These are phyloP conservation scores for Caligus rogercresseyi DNA, from an alignment of 1,140 invertebrate species.

Conservation along the genomic window DNA sequence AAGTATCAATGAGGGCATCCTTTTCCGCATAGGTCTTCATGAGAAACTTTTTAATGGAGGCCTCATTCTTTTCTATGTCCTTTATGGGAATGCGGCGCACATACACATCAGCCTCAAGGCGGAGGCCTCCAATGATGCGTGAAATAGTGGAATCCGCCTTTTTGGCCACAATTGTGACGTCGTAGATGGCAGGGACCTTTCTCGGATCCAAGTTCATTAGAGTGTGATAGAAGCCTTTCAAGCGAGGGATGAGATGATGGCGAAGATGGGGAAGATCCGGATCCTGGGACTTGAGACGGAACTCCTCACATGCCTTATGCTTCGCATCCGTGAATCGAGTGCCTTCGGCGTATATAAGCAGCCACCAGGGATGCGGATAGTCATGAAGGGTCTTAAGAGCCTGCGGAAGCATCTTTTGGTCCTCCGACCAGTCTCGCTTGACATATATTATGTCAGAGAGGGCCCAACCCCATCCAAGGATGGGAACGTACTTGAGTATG, in stretches of 20 bases:
- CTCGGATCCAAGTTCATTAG: slow-evolving; percentile 27
- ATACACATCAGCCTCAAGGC: not conserved
- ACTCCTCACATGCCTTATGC: slow-evolving; percentile 64
- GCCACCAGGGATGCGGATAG: slow-evolving; percentile 74
- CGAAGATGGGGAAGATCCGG: slow-evolving; percentile 65
- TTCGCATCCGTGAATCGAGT: slow-evolving; percentile 77
- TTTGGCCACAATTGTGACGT: slow-evolving; percentile 22
- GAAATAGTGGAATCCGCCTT: slow-evolving; percentile 3
- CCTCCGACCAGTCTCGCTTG: slow-evolving; percentile 74
- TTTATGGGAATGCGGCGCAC: not conserved
- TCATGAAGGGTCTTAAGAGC: slow-evolving; percentile 62
- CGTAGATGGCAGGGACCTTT: slow-evolving; percentile 22
- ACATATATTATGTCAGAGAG: slow-evolving; percentile 82
- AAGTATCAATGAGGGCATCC: not conserved
- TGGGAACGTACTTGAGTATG: slow-evolving; percentile 70
- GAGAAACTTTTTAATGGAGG: not conserved
- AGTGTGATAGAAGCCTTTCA: slow-evolving; percentile 68
- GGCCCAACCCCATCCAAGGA: slow-evolving; percentile 85
- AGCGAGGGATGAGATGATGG: slow-evolving; percentile 77
- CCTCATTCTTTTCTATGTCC: not conserved
- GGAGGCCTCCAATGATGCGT: not conserved
- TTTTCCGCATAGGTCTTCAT: not conserved
- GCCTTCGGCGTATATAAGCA: slow-evolving; percentile 82
- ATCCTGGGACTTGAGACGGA: slow-evolving; percentile 46
- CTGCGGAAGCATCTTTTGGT: slow-evolving; percentile 47